Evolutionary conservation across 2,888 invertebrate species (phyloP), one percentile per base, ranked within the genome.

Genomic region (Corythucha ciliata): DNA sequence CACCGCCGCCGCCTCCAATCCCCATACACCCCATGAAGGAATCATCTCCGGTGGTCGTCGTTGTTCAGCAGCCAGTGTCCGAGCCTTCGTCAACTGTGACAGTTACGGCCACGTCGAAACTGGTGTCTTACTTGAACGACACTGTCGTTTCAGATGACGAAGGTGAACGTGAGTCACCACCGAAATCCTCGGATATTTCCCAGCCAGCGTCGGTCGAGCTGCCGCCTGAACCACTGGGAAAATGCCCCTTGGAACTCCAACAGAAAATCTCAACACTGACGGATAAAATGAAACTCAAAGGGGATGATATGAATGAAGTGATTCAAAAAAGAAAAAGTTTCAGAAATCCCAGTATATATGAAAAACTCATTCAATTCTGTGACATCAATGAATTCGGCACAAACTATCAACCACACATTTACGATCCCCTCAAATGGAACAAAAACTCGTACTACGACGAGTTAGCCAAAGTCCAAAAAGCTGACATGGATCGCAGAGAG

Each of bases 271-370:
- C 79, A 0, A 80, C 79, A 61, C 75, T 84, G 56, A 82, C 85
- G 66, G 83, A 77, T 51, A 79, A 81, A 66, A 85, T 87, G 83
- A 71, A 80, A 56, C 80, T 76, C 36, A 61, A 54, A 37, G 81
- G 81, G 46, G 83, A 87, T 12, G 87, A 94, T 64, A 86, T 93
- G 83, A 96, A 93, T 70, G 77, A 76, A 50, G 74, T 83, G 4
- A 94, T 96, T 58, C 92, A 94, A 66, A 81, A 83, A 60, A 78
- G 88, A 58, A 94, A 94, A 69, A 89, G 88, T 66, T 94, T 94
- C 65, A 77, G 94, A 47, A 97, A 97, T 72, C 96, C 96, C 1
- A 93, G 94, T 64, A 96, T 97, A 63, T 97, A 97, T 69, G 94
- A 96, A 67, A 96, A 96, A 67, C 73, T 97, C 1, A 90, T 97